Conservation (phyloP, 2,888 invertebrate species). For the Antheraea assamensis region DNA sequence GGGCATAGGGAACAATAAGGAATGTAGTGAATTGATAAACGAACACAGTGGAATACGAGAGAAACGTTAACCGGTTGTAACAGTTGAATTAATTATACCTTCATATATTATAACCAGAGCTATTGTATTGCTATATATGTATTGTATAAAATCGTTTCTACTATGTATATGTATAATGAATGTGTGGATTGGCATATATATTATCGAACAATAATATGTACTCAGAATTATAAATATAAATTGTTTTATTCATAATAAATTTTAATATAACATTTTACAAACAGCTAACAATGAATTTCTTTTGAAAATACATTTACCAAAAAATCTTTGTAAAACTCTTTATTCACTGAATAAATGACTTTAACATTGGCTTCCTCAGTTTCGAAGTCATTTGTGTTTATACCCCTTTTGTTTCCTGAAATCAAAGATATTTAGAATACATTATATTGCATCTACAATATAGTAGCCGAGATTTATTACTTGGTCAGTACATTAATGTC, state of each 20-base stretch:
- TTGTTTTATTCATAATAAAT: not conserved
- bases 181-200: not conserved
- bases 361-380: slow-evolving; percentile 46
- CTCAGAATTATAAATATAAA: not conserved
- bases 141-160: no score
- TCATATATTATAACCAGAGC: no score
- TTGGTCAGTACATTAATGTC: not conserved
- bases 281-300: slow-evolving; percentile 6
- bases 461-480: not conserved
- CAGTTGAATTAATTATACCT: not conserved
- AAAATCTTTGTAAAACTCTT: slow-evolving; percentile 43
- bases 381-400: slow-evolving; percentile 44
- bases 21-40: not conserved
- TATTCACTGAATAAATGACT: slow-evolving; percentile 43
- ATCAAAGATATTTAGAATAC: not conserved
- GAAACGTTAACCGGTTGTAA: not conserved
- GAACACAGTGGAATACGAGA: not conserved
- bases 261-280: not conserved
- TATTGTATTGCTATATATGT: no score
- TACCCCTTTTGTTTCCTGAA: slow-evolving; percentile 51
- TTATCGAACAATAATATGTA: not conserved
- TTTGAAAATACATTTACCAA: slow-evolving; percentile 39
- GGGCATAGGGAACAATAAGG: no score
- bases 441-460: not conserved
- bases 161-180: not conserved